These are phyloP conservation scores for Lynx canadensis DNA, from an alignment of 2,113 vertebrate species.

Conservation along the genomic window DNA sequence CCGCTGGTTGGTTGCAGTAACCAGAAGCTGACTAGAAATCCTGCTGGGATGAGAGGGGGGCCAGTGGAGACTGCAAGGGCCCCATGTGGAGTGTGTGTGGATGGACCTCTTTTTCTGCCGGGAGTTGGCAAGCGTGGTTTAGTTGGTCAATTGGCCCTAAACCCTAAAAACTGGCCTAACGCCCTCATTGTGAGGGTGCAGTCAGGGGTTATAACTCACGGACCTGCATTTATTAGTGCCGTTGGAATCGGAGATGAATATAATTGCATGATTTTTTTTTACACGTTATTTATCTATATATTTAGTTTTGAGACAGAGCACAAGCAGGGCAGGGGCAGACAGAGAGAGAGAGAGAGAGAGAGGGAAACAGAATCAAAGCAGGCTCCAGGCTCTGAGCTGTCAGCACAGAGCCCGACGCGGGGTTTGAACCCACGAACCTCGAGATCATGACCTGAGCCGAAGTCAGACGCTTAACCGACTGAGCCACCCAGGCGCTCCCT, in stretches of 20 bases:
- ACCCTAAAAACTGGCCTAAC: not conserved
- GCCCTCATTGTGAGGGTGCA: not conserved
- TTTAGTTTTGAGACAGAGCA: too few species aligned
- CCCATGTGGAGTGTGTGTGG: rapidly evolving
- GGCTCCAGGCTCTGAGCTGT: too few species aligned
- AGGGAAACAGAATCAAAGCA: too few species aligned
- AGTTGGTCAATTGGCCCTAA: not conserved
- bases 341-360: too few species aligned
- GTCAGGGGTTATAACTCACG: rapidly evolving
- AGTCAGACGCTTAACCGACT: too few species aligned
- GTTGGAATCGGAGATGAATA: rapidly evolving
- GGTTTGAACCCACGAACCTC: too few species aligned
- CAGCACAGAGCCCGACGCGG: too few species aligned
- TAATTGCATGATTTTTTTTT: not conserved
- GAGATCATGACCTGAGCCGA: too few species aligned
- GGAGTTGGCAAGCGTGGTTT: not conserved
- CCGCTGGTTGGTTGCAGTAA: not conserved
- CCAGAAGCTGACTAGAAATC: not conserved
- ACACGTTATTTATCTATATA: too few species aligned
- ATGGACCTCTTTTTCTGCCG: rapidly evolving
- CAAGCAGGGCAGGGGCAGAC: too few species aligned
- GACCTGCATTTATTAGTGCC: rapidly evolving
- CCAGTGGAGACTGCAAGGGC: rapidly evolving
- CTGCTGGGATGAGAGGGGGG: not conserved
- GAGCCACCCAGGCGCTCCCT: too few species aligned